Conservation (phyloP, 2,113 vertebrate species). For the Salvator merianae region DNA sequence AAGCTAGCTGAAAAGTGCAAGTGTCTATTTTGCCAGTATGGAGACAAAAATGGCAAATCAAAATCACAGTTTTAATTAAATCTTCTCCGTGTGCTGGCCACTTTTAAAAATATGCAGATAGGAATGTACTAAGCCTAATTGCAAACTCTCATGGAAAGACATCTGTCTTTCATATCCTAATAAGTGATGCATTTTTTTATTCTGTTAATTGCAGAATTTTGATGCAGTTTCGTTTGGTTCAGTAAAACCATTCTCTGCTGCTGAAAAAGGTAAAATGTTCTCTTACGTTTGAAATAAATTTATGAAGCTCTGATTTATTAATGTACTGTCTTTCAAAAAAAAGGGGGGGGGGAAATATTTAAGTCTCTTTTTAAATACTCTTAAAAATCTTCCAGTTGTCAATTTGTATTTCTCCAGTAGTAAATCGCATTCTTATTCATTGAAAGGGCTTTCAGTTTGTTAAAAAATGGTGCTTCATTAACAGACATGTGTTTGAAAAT, state of each 20-base stretch:
- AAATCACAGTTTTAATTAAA: constrained; percentile 7
- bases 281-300: background rate
- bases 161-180: background rate
- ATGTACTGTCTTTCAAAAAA: background rate
- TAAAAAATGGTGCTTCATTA: background rate
- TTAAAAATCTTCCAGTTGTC: background rate
- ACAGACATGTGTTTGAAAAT: background rate
- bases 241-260: constrained; percentile 34
- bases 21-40: background rate
- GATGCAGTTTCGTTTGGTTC: constrained; percentile 41
- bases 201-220: constrained; percentile 51
- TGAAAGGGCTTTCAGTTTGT: background rate
- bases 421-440: background rate
- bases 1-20: background rate
- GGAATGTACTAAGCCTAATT: background rate
- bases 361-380: background rate
- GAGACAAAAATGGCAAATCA: background rate
- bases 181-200: constrained; percentile 18
- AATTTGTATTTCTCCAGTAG: background rate
- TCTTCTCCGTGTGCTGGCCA: background rate
- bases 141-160: too few species aligned
- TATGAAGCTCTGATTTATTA: background rate
- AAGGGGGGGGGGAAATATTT: background rate
- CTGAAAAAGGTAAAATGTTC: constrained; percentile 59
- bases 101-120: background rate